phyloP scores from a whole-genome alignment of 1,140 invertebrate genomes.

The Drosophila murphyi region DNA sequence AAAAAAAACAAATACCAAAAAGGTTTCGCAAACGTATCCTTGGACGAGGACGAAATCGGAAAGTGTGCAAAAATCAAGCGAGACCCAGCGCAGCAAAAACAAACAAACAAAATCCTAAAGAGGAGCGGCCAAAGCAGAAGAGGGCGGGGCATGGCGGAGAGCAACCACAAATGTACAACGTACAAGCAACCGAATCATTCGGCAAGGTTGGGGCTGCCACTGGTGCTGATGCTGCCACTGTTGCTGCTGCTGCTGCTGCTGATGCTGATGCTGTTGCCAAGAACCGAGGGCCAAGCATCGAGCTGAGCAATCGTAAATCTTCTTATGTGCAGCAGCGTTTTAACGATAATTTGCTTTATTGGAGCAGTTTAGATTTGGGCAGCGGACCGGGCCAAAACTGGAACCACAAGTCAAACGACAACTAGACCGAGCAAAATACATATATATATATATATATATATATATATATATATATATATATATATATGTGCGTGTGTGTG shows the following conservation, averaged over 20 bases:
- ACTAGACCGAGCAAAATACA: slow-evolving; percentile 52
- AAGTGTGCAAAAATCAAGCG: slow-evolving; percentile 67
- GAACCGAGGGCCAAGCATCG: slow-evolving; percentile 61
- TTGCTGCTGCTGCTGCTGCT: slow-evolving; percentile 39
- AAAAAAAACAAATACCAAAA: slow-evolving; percentile 19
- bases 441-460: neutral
- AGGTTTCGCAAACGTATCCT: slow-evolving; percentile 67
- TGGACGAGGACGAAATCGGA: slow-evolving; percentile 36
- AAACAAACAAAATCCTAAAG: slow-evolving; percentile 37
- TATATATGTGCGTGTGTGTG: neutral
- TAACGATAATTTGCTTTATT: slow-evolving; percentile 83
- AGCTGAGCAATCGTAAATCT: slow-evolving; percentile 82
- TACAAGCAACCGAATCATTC: slow-evolving; percentile 50
- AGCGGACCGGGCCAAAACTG: slow-evolving; percentile 52
- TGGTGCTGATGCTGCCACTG: slow-evolving; percentile 30
- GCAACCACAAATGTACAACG: slow-evolving; percentile 70
- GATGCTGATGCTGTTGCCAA: slow-evolving; percentile 45
- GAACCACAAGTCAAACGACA: slow-evolving; percentile 72
- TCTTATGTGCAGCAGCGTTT: slow-evolving; percentile 83
- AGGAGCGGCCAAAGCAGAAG: neutral
- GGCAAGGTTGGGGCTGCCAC: slow-evolving; percentile 38
- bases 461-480: neutral
- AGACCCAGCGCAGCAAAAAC: slow-evolving; percentile 57
- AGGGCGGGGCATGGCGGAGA: neutral
- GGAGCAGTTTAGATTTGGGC: slow-evolving; percentile 80